These are phyloP conservation scores for Prochilodus magdalenae DNA, from an alignment of 2,113 vertebrate genomes.

Conservation along the genomic window DNA sequence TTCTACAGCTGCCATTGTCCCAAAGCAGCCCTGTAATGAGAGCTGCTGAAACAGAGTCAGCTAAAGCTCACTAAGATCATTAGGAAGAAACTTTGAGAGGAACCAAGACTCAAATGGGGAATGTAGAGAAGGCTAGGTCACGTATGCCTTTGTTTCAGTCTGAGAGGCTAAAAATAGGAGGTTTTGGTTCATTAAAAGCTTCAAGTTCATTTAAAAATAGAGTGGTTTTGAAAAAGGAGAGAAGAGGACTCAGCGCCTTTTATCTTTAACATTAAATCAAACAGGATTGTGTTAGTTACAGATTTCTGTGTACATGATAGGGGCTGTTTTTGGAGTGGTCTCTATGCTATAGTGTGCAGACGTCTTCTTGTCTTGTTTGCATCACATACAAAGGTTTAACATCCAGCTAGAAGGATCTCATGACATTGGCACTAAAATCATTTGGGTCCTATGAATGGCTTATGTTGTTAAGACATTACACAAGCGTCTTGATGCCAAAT, in stretches of 20 bases:
- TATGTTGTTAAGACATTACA: neutral
- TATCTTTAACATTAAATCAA: constrained; percentile 7
- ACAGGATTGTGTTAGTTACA: neutral
- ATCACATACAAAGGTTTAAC: constrained; percentile 6
- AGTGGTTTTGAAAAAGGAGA: no score
- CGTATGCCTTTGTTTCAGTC: no score
- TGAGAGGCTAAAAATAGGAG: neutral
- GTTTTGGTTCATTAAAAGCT: neutral
- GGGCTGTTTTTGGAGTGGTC: neutral
- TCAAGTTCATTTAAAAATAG: neutral
- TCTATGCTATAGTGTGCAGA: neutral
- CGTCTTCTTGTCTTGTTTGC: neutral
- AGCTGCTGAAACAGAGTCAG: no score
- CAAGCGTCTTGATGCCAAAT: neutral
- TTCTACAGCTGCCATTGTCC: no score
- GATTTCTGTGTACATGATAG: neutral
- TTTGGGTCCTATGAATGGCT: neutral
- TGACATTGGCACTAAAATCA: neutral
- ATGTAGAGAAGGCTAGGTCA: no score
- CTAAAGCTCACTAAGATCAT: no score
- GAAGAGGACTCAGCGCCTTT: neutral
- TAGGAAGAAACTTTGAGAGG: no score
- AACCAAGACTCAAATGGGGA: no score
- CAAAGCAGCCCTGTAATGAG: no score
- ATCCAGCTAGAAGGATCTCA: neutral